phyloP scores from a whole-genome alignment of 2,113 vertebrate species.

The Porphyrio hochstetteri region DNA sequence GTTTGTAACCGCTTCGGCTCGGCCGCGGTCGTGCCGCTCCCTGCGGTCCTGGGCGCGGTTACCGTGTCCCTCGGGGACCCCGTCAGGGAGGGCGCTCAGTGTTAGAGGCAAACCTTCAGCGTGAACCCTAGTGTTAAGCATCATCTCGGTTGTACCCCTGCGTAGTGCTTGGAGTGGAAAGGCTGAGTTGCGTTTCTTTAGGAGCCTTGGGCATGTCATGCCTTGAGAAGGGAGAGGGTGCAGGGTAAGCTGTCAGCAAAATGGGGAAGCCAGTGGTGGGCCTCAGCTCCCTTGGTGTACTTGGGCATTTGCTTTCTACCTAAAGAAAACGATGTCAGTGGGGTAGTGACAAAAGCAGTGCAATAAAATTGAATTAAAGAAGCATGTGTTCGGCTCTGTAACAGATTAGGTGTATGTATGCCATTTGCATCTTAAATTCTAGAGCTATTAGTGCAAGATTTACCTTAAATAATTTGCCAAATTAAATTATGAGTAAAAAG shows the following conservation, averaged over 20 bases:
- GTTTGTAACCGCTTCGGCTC: not conserved
- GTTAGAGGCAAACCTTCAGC: not conserved
- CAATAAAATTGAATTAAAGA: not conserved
- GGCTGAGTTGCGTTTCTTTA: accelerated
- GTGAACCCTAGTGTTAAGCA: accelerated
- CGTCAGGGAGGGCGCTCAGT: accelerated
- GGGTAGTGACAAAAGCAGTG: not conserved
- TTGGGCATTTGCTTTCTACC: not conserved
- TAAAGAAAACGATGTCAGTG: not conserved
- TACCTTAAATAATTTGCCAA: not conserved
- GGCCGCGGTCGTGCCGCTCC: not conserved
- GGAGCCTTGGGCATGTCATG: not conserved
- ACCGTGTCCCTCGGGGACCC: accelerated
- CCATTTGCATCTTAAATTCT: not conserved
- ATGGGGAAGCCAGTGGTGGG: not conserved
- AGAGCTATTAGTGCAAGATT: not conserved
- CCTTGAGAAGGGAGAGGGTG: not conserved
- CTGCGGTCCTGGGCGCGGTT: accelerated
- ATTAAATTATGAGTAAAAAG: accelerated
- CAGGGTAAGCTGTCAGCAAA: not conserved
- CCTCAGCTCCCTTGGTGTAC: not conserved
- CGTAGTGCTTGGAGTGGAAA: not conserved
- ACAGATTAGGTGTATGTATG: not conserved
- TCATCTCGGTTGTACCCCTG: accelerated
- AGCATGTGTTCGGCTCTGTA: not conserved